Conservation (phyloP, 2,113 vertebrate species). For the Thunnus thynnus region DNA sequence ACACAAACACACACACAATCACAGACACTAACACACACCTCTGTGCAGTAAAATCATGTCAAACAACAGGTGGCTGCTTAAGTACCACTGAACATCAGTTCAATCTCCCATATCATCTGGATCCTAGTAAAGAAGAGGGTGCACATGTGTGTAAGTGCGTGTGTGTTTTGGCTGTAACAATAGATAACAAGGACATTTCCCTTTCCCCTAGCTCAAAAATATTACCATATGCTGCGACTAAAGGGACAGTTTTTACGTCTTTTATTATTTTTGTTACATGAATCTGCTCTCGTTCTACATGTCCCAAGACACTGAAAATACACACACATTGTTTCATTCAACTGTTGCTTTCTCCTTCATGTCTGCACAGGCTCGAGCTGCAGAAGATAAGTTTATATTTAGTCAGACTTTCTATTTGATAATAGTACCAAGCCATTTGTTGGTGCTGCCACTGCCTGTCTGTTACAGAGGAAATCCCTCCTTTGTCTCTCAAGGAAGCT, state of each 20-base stretch:
- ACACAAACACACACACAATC: slow-evolving; percentile 53
- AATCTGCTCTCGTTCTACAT: background rate
- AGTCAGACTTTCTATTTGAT: slow-evolving; percentile 70
- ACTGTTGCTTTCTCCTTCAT: background rate
- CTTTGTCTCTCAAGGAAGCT: slow-evolving; percentile 86
- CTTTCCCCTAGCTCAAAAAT: slow-evolving; percentile 30
- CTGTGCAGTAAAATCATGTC: slow-evolving; percentile 45
- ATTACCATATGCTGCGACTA: slow-evolving; percentile 11
- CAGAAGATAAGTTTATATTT: slow-evolving; percentile 69
- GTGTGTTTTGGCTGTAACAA: slow-evolving; percentile 10
- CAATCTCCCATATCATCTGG: slow-evolving; percentile 20
- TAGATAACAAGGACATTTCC: slow-evolving; percentile 31
- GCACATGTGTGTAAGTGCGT: background rate
- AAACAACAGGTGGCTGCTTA: slow-evolving; percentile 66
- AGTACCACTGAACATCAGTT: slow-evolving; percentile 23
- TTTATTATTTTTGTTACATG: slow-evolving; percentile 8
- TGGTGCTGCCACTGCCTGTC: slow-evolving; percentile 79
- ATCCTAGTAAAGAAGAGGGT: background rate
- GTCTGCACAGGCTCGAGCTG: slow-evolving; percentile 33
- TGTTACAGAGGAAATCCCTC: slow-evolving; percentile 85
- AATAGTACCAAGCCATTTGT: slow-evolving; percentile 68
- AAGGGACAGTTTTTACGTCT: slow-evolving; percentile 20
- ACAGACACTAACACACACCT: slow-evolving; percentile 60
- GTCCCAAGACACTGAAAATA: slow-evolving; percentile 20
- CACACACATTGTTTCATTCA: slow-evolving; percentile 13